Evolutionary conservation across 1,140 invertebrate species (phyloP).

Genomic region (Orchestia grillus): DNA sequence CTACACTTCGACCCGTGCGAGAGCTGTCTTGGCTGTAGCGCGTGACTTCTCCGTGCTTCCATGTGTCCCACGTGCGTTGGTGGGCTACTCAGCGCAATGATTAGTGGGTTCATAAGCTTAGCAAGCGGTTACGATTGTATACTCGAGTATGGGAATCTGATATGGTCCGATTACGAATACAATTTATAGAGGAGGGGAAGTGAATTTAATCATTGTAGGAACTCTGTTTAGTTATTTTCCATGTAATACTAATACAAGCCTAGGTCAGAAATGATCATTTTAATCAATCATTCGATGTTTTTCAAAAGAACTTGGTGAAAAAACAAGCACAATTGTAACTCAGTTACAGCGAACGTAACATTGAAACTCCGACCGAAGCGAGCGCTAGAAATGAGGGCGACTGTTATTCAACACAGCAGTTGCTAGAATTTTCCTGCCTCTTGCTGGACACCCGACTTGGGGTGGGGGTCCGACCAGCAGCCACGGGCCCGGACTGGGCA

Average conservation of each 20-base stretch:
- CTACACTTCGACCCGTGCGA: background rate
- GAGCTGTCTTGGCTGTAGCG: background rate
- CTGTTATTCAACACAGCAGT: background rate
- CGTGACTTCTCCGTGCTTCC: background rate
- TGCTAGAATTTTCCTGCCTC: background rate
- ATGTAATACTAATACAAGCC: no score
- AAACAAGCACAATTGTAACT: background rate
- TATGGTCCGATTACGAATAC: no score
- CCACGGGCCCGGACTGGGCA: background rate
- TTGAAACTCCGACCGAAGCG: background rate
- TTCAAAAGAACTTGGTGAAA: background rate
- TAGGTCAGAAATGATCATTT: background rate
- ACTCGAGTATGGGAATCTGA: no score
- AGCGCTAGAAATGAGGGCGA: background rate
- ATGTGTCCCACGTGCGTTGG: background rate
- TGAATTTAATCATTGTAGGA: no score
- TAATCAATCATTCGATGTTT: background rate
- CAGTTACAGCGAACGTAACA: background rate
- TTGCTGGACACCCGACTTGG: background rate
- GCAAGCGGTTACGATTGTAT: no score
- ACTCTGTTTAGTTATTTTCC: no score
- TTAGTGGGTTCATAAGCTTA: no score
- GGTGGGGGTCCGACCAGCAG: background rate
- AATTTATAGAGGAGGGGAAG: no score
- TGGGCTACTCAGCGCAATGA: no score